A percentile compares a stretch with the other conserved stretches of the same genome.
These are phyloP conservation scores for Philopedon plagiatum DNA, from an alignment of 2,888 invertebrate genomes.

Conservation along the genomic window DNA sequence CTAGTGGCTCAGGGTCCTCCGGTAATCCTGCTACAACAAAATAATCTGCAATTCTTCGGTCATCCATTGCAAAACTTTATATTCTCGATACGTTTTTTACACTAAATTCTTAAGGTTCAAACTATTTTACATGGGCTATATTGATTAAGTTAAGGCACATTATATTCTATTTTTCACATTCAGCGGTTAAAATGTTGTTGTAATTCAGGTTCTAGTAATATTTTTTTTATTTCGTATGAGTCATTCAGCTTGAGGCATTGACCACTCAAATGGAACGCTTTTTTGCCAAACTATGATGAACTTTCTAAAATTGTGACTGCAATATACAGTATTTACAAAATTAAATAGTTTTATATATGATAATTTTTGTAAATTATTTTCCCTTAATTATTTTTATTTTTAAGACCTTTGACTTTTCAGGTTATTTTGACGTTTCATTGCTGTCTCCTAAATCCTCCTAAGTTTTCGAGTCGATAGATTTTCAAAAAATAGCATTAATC, in stretches of 20 bases:
- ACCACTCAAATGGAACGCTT: conserved; percentile 37
- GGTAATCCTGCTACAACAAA: conserved; percentile 98
- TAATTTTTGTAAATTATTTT: not conserved
- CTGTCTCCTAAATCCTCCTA: not conserved
- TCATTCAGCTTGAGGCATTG: conserved; percentile 42
- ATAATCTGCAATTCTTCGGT: conserved; percentile 94
- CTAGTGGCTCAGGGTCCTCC: conserved; percentile 82
- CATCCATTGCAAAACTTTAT: conserved; percentile 76
- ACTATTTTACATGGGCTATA: conserved; percentile 1
- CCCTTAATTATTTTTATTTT: conserved; percentile 35
- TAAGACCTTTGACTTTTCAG: conserved; percentile 16
- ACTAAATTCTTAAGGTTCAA: not conserved
- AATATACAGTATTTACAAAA: not conserved
- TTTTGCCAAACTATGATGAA: conserved; percentile 7
- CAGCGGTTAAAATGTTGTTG: conserved; percentile 19
- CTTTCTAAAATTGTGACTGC: conserved; percentile 31
- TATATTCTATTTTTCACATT: conserved; percentile 24
- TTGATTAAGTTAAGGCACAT: conserved; percentile 46
- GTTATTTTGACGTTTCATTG: conserved; percentile 16
- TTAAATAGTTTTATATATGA: not conserved
- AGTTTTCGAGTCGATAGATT: not conserved
- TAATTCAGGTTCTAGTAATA: conserved; percentile 24
- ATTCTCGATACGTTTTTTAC: not conserved
- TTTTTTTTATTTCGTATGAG: conserved; percentile 45
- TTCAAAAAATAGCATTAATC: not conserved